phyloP scores from a whole-genome alignment of 2,797 vertebrate species.

The Euphonia xanthogaster region DNA sequence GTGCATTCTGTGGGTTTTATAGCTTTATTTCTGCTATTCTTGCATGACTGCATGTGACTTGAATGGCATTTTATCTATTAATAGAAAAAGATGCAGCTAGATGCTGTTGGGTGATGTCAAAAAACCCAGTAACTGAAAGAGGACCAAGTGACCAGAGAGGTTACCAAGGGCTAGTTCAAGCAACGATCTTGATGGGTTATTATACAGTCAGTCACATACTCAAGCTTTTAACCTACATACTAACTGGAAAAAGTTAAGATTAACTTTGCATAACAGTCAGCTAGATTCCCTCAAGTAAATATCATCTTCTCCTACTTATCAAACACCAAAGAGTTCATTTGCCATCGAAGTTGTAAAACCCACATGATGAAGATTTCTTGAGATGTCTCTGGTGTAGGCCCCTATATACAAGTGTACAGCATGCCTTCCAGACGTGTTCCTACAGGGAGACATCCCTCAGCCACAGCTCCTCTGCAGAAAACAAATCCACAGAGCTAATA shows the following conservation, averaged over 20 bases:
- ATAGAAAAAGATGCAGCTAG: neutral
- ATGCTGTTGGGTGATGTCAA: neutral
- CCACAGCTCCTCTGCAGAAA: neutral
- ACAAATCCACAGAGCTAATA: neutral
- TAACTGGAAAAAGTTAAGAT: neutral
- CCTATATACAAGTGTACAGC: fast-evolving
- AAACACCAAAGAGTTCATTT: neutral
- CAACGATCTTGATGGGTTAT: neutral
- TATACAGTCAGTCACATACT: neutral
- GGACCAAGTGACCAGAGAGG: neutral
- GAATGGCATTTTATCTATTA: neutral
- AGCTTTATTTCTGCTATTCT: neutral
- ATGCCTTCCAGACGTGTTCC: neutral
- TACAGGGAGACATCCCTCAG: neutral
- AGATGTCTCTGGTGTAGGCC: neutral
- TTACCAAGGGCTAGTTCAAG: neutral
- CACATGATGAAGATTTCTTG: neutral
- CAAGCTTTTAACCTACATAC: neutral
- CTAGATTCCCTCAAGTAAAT: neutral
- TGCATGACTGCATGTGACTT: neutral
- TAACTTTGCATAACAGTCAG: neutral
- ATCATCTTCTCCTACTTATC: neutral
- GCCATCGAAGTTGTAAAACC: neutral
- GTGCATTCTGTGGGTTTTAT: neutral
- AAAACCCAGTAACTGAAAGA: neutral